Evolutionary conservation across 2,888 invertebrate genomes (phyloP).

Genomic region (Palloptera scutellata): DNA sequence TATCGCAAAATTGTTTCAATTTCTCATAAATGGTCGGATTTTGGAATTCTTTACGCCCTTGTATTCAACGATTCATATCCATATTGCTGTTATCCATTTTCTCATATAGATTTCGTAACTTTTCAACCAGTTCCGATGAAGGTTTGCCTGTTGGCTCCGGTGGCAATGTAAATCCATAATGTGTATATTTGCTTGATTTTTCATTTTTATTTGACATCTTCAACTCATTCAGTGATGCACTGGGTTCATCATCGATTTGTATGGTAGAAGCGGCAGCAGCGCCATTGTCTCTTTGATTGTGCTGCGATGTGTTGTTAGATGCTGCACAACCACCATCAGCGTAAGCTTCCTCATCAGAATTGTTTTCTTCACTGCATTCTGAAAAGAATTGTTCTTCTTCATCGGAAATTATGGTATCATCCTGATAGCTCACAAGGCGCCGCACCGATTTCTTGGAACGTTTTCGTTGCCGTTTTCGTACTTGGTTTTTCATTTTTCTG

Average conservation of each 20-base stretch:
- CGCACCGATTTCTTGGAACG: conserved; percentile 57
- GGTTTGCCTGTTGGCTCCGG: conserved; percentile 85
- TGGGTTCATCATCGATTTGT: conserved; percentile 40
- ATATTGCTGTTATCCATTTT: conserved; percentile 80
- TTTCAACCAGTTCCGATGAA: conserved; percentile 81
- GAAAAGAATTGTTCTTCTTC: conserved; percentile 70
- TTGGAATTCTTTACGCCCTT: conserved; percentile 90
- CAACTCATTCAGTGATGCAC: conserved; percentile 25
- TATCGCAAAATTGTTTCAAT: conserved; percentile 90
- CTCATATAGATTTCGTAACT: conserved; percentile 79
- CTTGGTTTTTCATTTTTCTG: conserved; percentile 38
- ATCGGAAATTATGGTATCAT: conserved; percentile 78
- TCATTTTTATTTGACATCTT: conserved; percentile 42
- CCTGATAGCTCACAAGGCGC: conserved; percentile 74
- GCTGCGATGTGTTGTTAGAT: conserved; percentile 6
- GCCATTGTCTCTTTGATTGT: conserved; percentile 21
- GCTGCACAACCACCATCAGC: conserved; percentile 20
- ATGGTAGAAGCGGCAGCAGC: conserved; percentile 5
- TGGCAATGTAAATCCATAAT: conserved; percentile 76
- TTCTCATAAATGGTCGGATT: conserved; percentile 99
- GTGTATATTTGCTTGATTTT: conserved; percentile 57
- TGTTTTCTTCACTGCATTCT: conserved; percentile 63
- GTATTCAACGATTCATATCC: conserved; percentile 90
- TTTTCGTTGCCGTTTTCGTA: conserved; percentile 37
- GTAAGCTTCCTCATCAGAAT: conserved; percentile 44